Conservation (phyloP, 1,140 invertebrate species). For the Leptinotarsa undecemlineata region DNA sequence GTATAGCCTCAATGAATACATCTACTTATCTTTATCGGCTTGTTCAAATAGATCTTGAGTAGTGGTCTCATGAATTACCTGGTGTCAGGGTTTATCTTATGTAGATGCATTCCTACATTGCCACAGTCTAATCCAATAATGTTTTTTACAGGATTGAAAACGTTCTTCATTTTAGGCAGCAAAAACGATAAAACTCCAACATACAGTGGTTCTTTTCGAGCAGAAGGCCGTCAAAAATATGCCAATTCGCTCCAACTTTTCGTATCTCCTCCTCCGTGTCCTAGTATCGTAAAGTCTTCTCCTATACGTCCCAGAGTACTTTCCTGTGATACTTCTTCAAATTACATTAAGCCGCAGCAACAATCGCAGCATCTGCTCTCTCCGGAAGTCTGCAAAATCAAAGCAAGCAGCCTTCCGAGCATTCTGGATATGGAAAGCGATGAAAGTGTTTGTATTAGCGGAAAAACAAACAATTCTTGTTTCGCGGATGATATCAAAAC, state of each 20-base stretch:
- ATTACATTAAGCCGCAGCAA: conserved; percentile 48
- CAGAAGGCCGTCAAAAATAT: conserved; percentile 44
- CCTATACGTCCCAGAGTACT: conserved; percentile 50
- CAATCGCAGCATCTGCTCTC: conserved; percentile 61
- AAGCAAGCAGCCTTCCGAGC: conserved; percentile 76
- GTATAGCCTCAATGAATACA: too few relatives aligned
- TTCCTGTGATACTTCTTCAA: conserved; percentile 51
- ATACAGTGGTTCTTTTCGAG: conserved; percentile 47
- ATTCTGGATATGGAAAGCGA: conserved; percentile 77
- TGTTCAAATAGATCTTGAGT: too few relatives aligned
- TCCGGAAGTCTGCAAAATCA: conserved; percentile 65
- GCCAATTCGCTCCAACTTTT: conserved; percentile 61
- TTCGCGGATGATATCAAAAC: conserved; percentile 44
- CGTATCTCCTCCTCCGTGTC: conserved; percentile 62
- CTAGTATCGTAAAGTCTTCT: conserved; percentile 54
- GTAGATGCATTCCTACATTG: too few relatives aligned
- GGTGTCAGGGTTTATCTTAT: too few relatives aligned
- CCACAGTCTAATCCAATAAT: too few relatives aligned
- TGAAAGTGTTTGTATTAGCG: conserved; percentile 56
- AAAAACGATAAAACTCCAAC: conserved; percentile 54
- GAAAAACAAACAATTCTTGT: conserved; percentile 23
- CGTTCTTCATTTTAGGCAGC: conserved; percentile 74
- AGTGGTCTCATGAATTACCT: too few relatives aligned
- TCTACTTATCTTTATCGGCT: too few relatives aligned
- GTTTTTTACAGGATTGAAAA: conserved; percentile 70